phyloP scores from a whole-genome alignment of 2,888 invertebrate genomes.

The Merodon equestris region DNA sequence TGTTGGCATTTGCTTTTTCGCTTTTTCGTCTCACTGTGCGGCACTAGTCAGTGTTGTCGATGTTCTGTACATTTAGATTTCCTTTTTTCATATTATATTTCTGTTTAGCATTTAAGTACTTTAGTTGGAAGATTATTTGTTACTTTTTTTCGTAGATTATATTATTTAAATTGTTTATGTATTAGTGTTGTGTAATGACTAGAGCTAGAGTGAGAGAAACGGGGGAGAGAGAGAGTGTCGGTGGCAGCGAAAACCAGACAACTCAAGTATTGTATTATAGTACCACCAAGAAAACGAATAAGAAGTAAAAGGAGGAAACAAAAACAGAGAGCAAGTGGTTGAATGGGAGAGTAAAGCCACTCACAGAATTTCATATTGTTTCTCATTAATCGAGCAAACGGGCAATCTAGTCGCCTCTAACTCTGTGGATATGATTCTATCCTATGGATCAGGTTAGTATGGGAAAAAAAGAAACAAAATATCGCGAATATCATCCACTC shows the following conservation, averaged over 20 bases:
- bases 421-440: too few species aligned
- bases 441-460: too few species aligned
- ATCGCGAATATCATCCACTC: too few species aligned
- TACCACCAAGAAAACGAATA: neutral
- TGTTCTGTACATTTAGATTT: conserved; percentile 36
- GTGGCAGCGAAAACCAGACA: neutral
- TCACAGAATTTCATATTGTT: too few species aligned
- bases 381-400: too few species aligned
- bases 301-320: conserved; percentile 26
- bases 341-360: neutral
- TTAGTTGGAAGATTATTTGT: neutral
- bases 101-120: too few species aligned
- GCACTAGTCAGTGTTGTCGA: conserved; percentile 50
- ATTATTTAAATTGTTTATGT: conserved; percentile 16
- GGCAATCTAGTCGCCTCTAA: too few species aligned
- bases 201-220: neutral
- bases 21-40: conserved; percentile 10
- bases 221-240: conserved; percentile 10
- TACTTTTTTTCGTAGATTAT: conserved; percentile 6
- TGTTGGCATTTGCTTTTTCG: conserved; percentile 27
- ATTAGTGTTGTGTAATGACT: conserved; percentile 32
- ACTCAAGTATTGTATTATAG: neutral
- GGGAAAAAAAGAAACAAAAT: too few species aligned
- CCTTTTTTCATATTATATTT: neutral
- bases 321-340: conserved; percentile 51